A percentile compares a stretch with the other conserved stretches of the same genome.
phyloP scores from a whole-genome alignment of 2,113 vertebrate genomes.

The Otolemur garnettii region DNA sequence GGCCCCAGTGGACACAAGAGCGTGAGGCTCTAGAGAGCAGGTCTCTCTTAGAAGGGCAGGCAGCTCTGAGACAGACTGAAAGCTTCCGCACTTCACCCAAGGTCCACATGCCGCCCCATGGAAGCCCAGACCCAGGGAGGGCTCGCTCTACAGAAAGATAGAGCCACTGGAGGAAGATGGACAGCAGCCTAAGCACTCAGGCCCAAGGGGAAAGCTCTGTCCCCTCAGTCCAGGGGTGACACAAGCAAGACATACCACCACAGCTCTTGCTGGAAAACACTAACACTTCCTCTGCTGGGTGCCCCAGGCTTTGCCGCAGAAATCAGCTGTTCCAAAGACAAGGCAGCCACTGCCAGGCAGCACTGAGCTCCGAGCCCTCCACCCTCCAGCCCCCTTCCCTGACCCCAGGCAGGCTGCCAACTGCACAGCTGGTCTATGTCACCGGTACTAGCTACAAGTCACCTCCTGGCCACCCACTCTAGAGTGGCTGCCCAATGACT shows the following conservation, averaged over 20 bases:
- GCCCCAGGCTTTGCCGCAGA: background rate
- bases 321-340: background rate
- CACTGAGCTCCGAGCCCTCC: too few species aligned
- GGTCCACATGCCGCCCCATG: rapidly evolving
- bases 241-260: rapidly evolving
- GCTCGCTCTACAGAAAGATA: too few species aligned
- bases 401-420: background rate
- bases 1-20: rapidly evolving
- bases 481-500: background rate
- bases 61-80: background rate
- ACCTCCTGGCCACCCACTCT: background rate
- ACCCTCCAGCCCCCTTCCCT: rapidly evolving
- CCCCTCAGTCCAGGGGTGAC: too few species aligned
- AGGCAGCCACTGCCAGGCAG: rapidly evolving
- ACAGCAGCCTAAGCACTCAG: background rate
- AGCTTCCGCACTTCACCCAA: background rate
- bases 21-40: rapidly evolving
- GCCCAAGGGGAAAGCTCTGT: background rate
- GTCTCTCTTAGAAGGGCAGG: background rate
- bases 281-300: background rate
- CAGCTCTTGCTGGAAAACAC: background rate
- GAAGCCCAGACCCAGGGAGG: too few species aligned
- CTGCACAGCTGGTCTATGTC: rapidly evolving
- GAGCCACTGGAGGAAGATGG: background rate
- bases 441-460: rapidly evolving